Conservation (phyloP, 2,113 vertebrate genomes). For the Sciurus niger region DNA sequence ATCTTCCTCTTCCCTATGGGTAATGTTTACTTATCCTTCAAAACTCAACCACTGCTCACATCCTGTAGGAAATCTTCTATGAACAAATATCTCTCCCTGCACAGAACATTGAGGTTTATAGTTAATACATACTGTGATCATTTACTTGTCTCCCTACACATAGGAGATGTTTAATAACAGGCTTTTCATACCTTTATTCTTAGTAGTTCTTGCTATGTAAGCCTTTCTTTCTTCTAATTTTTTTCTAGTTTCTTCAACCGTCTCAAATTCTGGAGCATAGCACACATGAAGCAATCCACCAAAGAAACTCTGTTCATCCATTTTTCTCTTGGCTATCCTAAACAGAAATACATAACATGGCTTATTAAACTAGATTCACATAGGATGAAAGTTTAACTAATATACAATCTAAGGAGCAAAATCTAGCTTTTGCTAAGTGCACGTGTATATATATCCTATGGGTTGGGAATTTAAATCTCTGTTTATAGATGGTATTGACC, state of each 20-base stretch:
- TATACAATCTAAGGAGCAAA: conserved; percentile 9
- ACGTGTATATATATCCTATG: neutral
- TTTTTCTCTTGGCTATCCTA: conserved; percentile 95
- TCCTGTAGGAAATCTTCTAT: neutral
- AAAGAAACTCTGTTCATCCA: conserved; percentile 97
- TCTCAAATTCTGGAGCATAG: conserved; percentile 98
- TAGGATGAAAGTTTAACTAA: conserved; percentile 31
- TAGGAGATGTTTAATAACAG: neutral
- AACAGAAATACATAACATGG: conserved; percentile 62
- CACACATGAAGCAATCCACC: conserved; percentile 97
- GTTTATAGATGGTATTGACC: neutral
- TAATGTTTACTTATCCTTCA: neutral
- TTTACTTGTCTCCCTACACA: neutral
- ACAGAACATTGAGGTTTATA: neutral
- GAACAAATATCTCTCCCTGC: neutral
- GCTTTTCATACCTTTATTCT: conserved; percentile 90
- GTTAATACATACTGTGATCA: neutral
- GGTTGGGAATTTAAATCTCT: neutral
- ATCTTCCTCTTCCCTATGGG: neutral
- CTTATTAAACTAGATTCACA: conserved; percentile 29
- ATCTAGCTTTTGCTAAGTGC: neutral
- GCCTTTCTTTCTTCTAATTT: conserved; percentile 95
- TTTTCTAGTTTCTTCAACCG: conserved; percentile 95
- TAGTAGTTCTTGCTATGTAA: conserved; percentile 91
- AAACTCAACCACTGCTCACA: neutral